Percentiles rank a stretch among this genome's conserved stretches.
Conservation (phyloP, 2,888 invertebrate genomes). For the Trachelus stipa region DNA sequence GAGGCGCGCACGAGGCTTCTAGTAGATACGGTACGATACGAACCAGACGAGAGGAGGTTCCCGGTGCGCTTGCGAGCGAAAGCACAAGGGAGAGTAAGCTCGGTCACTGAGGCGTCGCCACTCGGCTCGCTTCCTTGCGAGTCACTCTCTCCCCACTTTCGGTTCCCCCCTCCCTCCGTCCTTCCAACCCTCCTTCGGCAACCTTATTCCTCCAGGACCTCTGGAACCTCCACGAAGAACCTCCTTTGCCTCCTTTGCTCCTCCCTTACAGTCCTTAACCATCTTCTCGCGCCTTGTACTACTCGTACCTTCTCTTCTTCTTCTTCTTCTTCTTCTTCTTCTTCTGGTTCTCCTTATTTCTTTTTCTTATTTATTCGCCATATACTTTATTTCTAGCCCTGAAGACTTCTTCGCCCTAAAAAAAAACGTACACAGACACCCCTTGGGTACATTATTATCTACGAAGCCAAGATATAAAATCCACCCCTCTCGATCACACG, state of each 20-base stretch:
- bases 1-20: conserved; percentile 53
- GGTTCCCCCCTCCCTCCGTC: conserved; percentile 25
- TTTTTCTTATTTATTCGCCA: background rate
- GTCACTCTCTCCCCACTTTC: conserved; percentile 37
- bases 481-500: background rate
- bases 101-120: conserved; percentile 62
- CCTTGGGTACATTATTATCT: conserved; percentile 23
- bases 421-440: background rate
- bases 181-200: background rate
- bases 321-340: conserved; percentile 5
- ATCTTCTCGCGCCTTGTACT: conserved; percentile 25
- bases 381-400: background rate
- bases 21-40: background rate
- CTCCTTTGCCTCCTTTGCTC: conserved; percentile 21
- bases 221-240: background rate
- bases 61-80: conserved; percentile 50
- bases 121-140: conserved; percentile 52
- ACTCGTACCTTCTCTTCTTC: background rate
- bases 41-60: background rate
- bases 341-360: conserved; percentile 24
- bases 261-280: conserved; percentile 24
- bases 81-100: conserved; percentile 57
- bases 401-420: background rate
- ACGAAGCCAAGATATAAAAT: conserved; percentile 5
- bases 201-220: background rate